Evolutionary conservation across 2,113 vertebrate species (phyloP).

Genomic region (Cebidichthys violaceus): DNA sequence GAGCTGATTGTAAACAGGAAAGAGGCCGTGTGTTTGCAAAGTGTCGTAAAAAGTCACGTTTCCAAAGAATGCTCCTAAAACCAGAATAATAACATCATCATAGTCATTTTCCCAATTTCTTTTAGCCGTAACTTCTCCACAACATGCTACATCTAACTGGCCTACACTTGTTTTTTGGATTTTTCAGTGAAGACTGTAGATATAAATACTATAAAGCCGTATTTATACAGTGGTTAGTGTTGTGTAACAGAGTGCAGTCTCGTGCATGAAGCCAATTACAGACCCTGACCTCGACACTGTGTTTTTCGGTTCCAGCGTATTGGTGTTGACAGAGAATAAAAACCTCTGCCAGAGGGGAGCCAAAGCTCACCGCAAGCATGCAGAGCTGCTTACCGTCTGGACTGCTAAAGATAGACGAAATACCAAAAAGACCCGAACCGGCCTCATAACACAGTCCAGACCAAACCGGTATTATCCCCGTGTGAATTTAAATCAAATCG

Average conservation of each 20-base stretch:
- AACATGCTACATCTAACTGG: not conserved
- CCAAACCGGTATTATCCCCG: constrained; percentile 10
- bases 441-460: not conserved
- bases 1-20: no score
- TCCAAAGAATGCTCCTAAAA: no score
- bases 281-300: constrained; percentile 48
- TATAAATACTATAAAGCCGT: constrained; percentile 30
- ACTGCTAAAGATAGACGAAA: constrained; percentile 25
- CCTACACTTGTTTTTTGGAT: not conserved
- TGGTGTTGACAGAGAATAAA: constrained; percentile 8
- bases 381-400: constrained; percentile 14
- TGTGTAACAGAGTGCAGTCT: constrained; percentile 31
- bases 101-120: not conserved
- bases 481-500: constrained; percentile 6
- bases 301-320: no score
- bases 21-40: no score
- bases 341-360: constrained; percentile 15
- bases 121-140: not conserved
- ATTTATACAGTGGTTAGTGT: constrained; percentile 9
- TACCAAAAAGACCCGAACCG: constrained; percentile 17
- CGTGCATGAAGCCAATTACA: constrained; percentile 57
- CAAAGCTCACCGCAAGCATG: constrained; percentile 36
- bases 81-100: no score
- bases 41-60: no score
- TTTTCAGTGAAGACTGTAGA: constrained; percentile 6